phyloP scores from a whole-genome alignment of 2,113 vertebrate species.

The Scartelaos histophorus region DNA sequence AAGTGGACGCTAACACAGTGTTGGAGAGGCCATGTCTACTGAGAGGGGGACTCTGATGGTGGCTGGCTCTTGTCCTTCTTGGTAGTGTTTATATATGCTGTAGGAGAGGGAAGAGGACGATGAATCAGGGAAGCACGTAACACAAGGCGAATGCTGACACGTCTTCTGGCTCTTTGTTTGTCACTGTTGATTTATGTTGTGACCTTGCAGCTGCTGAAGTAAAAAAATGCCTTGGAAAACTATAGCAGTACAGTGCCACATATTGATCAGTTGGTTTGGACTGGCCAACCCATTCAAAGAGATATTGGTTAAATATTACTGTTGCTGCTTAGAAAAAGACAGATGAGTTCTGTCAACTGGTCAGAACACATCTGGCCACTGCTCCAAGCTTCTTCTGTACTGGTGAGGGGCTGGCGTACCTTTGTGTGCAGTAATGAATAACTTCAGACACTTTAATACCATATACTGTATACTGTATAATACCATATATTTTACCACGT shows the following conservation, averaged over 20 bases:
- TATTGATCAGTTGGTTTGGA: neutral
- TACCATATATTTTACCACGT: no score
- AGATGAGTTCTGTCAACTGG: neutral
- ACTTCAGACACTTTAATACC: no score
- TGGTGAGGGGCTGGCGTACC: no score
- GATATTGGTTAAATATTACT: neutral
- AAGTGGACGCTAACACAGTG: constrained; percentile 36
- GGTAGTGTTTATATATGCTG: constrained; percentile 23
- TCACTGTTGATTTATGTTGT: constrained; percentile 6
- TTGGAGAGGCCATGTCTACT: constrained; percentile 25
- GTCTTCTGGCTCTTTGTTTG: neutral
- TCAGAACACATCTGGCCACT: no score
- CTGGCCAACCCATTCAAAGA: neutral
- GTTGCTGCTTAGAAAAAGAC: neutral
- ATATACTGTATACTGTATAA: no score
- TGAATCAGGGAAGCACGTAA: constrained; percentile 14
- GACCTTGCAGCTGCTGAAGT: neutral
- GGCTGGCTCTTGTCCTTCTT: constrained; percentile 1
- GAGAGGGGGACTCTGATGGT: neutral
- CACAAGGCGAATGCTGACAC: neutral
- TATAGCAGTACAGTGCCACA: neutral
- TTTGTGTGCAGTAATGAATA: no score
- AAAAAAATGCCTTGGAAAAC: neutral
- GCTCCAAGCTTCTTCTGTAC: no score
- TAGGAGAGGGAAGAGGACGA: neutral